phyloP scores from a whole-genome alignment of 2,797 vertebrate species.

The Aselliscus stoliczkanus region DNA sequence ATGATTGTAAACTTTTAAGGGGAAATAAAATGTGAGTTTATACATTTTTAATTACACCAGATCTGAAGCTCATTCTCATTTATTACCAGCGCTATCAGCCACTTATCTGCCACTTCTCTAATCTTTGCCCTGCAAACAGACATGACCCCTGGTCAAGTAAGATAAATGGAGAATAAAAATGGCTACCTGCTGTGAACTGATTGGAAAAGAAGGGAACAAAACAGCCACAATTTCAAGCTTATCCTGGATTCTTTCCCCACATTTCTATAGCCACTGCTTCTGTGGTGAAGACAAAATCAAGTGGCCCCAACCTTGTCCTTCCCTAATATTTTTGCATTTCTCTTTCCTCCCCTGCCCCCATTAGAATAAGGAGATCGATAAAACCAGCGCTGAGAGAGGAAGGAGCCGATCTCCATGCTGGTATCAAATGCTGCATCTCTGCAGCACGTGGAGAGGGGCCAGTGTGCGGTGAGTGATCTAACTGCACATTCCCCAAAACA shows the following conservation, averaged over 20 bases:
- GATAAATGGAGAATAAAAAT: constrained; percentile 64
- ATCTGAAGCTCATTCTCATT: constrained; percentile 55
- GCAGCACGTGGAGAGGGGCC: not conserved
- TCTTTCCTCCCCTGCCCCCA: constrained; percentile 11
- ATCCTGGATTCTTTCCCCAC: not conserved
- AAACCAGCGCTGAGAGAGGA: constrained; percentile 74
- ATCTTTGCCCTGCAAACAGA: constrained; percentile 66
- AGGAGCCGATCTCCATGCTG: constrained; percentile 71
- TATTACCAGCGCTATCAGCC: constrained; percentile 56
- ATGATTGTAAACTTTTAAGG: constrained; percentile 63
- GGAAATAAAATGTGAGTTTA: constrained; percentile 64
- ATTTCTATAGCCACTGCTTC: not conserved
- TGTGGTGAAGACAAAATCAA: not conserved
- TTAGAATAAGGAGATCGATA: constrained; percentile 76
- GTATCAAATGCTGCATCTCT: constrained; percentile 69
- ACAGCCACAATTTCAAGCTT: not conserved
- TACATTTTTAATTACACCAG: constrained; percentile 68
- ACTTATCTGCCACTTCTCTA: constrained; percentile 52
- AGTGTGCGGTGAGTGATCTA: not conserved
- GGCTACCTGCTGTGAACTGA: constrained; percentile 54
- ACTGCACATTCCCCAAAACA: constrained; percentile 10
- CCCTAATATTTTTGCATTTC: not conserved
- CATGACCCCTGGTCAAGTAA: constrained; percentile 57
- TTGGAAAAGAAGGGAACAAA: not conserved
- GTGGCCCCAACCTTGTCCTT: not conserved